phyloP scores from a whole-genome alignment of 1,140 invertebrate species.

The Arion vulgaris region DNA sequence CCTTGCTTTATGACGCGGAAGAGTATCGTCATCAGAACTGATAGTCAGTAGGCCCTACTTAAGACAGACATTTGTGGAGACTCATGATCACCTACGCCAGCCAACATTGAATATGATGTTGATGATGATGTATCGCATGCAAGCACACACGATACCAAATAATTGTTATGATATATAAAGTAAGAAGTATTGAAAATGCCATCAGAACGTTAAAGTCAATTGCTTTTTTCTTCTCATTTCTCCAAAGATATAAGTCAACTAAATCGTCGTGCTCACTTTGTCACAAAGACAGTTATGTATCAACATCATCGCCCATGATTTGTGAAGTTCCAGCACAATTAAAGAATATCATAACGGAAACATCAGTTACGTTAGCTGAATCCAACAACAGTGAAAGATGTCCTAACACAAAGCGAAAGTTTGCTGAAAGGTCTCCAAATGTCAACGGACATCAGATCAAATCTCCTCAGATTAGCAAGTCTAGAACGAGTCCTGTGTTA shows the following conservation, averaged over 20 bases:
- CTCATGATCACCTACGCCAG: too few species aligned
- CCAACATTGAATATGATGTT: too few species aligned
- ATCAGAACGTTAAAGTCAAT: too few species aligned
- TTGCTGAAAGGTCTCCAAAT: neutral
- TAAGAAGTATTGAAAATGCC: too few species aligned
- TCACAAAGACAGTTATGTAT: neutral
- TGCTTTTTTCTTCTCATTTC: neutral
- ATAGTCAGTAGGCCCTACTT: too few species aligned
- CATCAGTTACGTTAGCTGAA: neutral
- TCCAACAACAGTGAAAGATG: neutral
- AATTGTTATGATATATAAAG: too few species aligned
- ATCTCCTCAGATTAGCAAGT: neutral
- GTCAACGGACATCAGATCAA: neutral
- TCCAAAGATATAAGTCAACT: neutral
- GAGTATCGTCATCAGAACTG: too few species aligned
- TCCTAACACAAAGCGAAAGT: neutral
- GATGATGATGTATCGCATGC: too few species aligned
- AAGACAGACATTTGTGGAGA: too few species aligned
- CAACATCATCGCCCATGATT: neutral
- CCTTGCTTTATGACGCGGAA: too few species aligned
- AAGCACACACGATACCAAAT: too few species aligned
- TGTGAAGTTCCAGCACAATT: neutral
- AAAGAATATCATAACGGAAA: neutral
- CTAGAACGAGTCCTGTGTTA: neutral
- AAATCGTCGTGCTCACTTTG: neutral